These are phyloP conservation scores for Euwallacea similis DNA, from an alignment of 1,140 invertebrate genomes.

Conservation along the genomic window DNA sequence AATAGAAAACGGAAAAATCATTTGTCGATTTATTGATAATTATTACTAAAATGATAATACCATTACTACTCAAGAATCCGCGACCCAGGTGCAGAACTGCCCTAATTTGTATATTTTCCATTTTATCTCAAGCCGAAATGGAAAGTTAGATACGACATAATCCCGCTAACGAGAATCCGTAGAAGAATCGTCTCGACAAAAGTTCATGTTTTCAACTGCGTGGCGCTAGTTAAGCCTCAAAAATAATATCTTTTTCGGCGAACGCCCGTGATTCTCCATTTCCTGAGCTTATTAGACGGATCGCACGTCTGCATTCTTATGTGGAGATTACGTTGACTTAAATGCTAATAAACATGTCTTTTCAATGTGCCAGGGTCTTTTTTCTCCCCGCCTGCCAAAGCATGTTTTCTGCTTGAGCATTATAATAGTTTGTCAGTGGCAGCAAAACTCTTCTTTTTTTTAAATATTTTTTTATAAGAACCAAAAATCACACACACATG, in stretches of 20 bases:
- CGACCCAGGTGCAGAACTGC: no score
- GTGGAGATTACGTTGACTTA: constrained; percentile 43
- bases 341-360: constrained; percentile 47
- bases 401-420: neutral
- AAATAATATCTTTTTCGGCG: constrained; percentile 38
- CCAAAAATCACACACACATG: neutral
- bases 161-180: no score
- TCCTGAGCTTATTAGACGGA: constrained; percentile 46
- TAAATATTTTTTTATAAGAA: neutral
- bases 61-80: no score
- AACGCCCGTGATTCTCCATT: constrained; percentile 45
- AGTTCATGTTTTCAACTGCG: constrained; percentile 34
- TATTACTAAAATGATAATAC: no score
- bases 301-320: constrained; percentile 45
- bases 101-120: no score
- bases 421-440: no score
- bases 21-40: no score
- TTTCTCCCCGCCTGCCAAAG: neutral
- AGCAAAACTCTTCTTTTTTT: no score
- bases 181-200: neutral
- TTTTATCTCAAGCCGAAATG: no score
- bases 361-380: constrained; percentile 24
- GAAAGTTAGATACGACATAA: no score
- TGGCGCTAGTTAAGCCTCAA: constrained; percentile 33
- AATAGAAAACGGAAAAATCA: no score